A percentile compares a stretch with the other conserved stretches of the same genome.
These are phyloP conservation scores for Eurosta solidaginis DNA, from an alignment of 1,140 invertebrate genomes.

Conservation along the genomic window DNA sequence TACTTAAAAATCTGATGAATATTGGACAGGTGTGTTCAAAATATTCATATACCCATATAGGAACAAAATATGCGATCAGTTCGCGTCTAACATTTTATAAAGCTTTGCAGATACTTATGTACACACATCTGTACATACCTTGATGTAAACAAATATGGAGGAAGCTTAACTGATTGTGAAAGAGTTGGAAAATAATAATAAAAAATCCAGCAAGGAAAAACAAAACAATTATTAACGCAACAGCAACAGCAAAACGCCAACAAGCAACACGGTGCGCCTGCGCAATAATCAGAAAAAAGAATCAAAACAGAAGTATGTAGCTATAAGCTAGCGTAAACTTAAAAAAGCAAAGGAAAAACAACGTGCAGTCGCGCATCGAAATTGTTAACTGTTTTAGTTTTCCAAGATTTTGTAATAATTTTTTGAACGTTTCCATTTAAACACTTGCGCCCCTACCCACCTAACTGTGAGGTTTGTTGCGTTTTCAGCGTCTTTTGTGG, in stretches of 20 bases:
- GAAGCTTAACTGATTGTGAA: constrained; percentile 27
- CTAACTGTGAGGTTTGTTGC: background rate
- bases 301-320: background rate
- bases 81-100: constrained; percentile 13
- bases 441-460: background rate
- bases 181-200: constrained; percentile 20
- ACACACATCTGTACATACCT: background rate
- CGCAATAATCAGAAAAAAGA: background rate
- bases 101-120: background rate
- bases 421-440: constrained; percentile 3
- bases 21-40: too few species aligned
- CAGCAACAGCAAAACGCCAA: background rate
- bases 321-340: background rate
- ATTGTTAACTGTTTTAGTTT: constrained; percentile 20
- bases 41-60: background rate
- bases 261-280: constrained; percentile 1
- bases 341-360: background rate
- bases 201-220: background rate
- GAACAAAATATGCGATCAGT: background rate
- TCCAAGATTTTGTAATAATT: constrained; percentile 29
- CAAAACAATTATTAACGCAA: too few species aligned
- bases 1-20: too few species aligned
- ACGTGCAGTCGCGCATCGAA: background rate
- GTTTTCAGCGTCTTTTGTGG: background rate
- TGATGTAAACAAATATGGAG: constrained; percentile 13